phyloP scores from a whole-genome alignment of 2,113 vertebrate species.

The Grallaria varia region DNA sequence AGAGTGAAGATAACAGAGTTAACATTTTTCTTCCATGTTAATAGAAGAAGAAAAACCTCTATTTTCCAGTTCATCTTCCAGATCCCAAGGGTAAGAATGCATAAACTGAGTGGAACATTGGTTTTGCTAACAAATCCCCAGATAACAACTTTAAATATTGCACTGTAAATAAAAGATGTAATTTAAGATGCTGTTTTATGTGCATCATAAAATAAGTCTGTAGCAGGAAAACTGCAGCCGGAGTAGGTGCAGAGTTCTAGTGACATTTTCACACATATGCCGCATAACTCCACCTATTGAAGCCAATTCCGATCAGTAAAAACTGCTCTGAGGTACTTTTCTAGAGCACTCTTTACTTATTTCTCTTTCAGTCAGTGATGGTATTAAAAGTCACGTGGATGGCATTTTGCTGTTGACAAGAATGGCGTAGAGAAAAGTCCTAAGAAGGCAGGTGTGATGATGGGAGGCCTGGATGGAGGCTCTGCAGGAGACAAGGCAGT shows the following conservation, averaged over 20 bases:
- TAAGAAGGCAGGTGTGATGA: not conserved
- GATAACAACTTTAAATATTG: not conserved
- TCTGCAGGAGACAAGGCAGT: not conserved
- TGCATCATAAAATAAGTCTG: not conserved
- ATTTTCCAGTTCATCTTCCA: not conserved
- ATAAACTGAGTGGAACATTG: not conserved
- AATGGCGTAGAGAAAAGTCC: not conserved
- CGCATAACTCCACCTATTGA: not conserved
- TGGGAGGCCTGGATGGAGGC: not conserved
- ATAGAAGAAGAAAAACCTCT: not conserved
- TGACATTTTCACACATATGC: not conserved
- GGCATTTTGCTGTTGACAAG: not conserved
- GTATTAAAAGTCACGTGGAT: not conserved
- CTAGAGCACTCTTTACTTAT: not conserved
- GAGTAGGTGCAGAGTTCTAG: not conserved
- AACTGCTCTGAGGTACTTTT: not conserved
- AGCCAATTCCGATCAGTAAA: not conserved
- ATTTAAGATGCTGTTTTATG: conserved; percentile 4
- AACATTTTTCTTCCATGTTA: not conserved
- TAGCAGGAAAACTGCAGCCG: not conserved
- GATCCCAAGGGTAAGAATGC: not conserved
- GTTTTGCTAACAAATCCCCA: not conserved
- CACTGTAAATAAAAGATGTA: conserved; percentile 1
- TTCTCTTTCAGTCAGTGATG: not conserved
- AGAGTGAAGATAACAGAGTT: not conserved